Percentiles rank a stretch among this genome's conserved stretches.
These are phyloP conservation scores for Neomonachus schauinslandi DNA, from an alignment of 2,113 vertebrate species.

Conservation along the genomic window DNA sequence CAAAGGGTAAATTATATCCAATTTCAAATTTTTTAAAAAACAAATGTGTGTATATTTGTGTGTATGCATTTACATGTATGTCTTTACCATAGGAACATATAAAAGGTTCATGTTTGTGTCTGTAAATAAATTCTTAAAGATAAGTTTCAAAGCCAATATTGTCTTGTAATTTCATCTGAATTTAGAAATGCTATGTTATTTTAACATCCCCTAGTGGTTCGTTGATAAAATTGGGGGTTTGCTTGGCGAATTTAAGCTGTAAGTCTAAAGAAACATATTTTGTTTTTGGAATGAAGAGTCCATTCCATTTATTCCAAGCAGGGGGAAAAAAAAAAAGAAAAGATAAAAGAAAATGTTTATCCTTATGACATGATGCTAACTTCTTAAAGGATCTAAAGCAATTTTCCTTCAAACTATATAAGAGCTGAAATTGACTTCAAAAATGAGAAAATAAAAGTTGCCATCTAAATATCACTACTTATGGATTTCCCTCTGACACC, in stretches of 20 bases:
- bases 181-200: constrained; percentile 14
- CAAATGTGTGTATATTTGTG: not conserved
- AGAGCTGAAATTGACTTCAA: not conserved
- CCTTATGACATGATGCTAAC: not conserved
- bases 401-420: not conserved
- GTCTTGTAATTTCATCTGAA: not conserved
- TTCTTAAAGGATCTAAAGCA: not conserved
- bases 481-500: not conserved
- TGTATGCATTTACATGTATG: not conserved
- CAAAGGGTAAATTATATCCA: not conserved
- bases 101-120: not conserved
- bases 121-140: not conserved
- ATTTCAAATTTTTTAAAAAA: not conserved
- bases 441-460: not conserved
- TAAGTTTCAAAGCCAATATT: not conserved
- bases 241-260: constrained; percentile 14
- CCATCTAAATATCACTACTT: not conserved
- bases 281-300: not conserved
- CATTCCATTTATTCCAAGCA: not conserved
- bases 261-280: not conserved
- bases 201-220: not conserved
- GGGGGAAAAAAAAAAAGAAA: not conserved
- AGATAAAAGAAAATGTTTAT: not conserved
- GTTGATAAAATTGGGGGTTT: not conserved
- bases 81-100: not conserved